phyloP scores from a whole-genome alignment of 2,888 invertebrate genomes.

The Choristoneura rosaceana region DNA sequence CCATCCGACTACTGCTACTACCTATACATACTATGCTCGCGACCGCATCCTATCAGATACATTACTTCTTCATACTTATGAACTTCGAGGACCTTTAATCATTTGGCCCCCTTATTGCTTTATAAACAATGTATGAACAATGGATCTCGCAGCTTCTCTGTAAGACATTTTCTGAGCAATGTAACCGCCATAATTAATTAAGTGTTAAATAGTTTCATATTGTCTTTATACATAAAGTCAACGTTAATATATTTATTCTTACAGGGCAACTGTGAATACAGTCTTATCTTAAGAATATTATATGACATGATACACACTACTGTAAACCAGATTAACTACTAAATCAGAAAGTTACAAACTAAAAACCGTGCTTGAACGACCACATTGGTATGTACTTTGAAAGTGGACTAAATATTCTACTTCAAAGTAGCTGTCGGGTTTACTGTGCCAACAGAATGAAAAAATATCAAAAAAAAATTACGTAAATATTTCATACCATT shows the following conservation, averaged over 20 bases:
- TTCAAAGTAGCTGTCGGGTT: conserved; percentile 10
- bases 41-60: conserved; percentile 2
- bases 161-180: conserved; percentile 74
- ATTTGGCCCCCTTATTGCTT: conserved; percentile 20
- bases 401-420: conserved; percentile 8
- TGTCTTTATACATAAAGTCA: conserved; percentile 44
- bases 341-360: conserved; percentile 8
- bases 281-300: conserved; percentile 15
- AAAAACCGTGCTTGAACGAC: conserved; percentile 16
- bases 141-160: conserved; percentile 79
- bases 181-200: conserved; percentile 79
- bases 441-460: conserved; percentile 8
- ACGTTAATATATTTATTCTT: conserved; percentile 59
- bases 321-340: conserved; percentile 15
- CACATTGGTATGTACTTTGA: conserved; percentile 8
- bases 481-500: neutral
- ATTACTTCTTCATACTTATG: conserved; percentile 3
- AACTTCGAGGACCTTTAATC: conserved; percentile 3
- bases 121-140: conserved; percentile 22
- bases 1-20: neutral
- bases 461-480: conserved; percentile 31
- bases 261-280: conserved; percentile 79
- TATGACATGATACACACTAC: conserved; percentile 11
- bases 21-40: neutral
- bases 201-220: conserved; percentile 24